Percentiles rank a stretch among this genome's conserved stretches.
phyloP scores from a whole-genome alignment of 2,797 vertebrate species.

The Smutsia temminckii region DNA sequence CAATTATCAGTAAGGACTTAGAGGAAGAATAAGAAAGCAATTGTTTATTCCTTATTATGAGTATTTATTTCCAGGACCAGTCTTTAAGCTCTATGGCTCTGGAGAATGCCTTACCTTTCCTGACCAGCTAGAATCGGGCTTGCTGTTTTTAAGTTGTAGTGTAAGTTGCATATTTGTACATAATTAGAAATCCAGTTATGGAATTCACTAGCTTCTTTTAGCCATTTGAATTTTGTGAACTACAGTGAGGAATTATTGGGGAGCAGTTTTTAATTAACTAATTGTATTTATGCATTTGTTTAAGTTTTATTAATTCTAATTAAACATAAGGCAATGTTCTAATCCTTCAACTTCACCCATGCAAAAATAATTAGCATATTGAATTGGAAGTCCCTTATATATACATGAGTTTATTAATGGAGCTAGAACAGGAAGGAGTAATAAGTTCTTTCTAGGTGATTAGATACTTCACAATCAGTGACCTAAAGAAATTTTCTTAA shows the following conservation, averaged over 20 bases:
- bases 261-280: neutral
- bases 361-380: neutral
- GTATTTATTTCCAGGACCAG: neutral
- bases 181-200: neutral
- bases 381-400: neutral
- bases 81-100: neutral
- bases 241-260: neutral
- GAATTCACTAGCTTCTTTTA: neutral
- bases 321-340: neutral
- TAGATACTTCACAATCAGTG: neutral
- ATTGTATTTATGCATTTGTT: neutral
- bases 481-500: neutral
- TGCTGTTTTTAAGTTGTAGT: neutral
- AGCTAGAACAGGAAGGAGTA: neutral
- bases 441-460: neutral
- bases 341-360: neutral
- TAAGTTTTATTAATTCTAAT: slow-evolving; percentile 14
- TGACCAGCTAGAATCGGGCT: neutral
- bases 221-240: neutral
- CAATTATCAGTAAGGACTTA: neutral
- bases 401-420: neutral
- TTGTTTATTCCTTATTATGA: neutral
- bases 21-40: neutral
- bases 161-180: neutral
- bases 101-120: neutral